Evolutionary conservation across 2,113 vertebrate genomes (phyloP).

Genomic region (Ursus arctos): DNA sequence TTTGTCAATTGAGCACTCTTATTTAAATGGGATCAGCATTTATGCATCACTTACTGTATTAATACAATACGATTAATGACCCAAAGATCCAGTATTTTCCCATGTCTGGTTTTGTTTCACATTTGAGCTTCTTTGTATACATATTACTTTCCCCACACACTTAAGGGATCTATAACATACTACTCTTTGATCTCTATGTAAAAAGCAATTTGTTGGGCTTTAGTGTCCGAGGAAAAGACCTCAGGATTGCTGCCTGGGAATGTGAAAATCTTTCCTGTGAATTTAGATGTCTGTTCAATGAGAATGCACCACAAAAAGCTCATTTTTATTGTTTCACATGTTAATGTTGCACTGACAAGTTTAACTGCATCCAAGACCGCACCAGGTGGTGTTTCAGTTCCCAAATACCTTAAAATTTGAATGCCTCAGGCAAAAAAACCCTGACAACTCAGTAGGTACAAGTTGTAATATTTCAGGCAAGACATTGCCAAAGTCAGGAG

Average conservation of each 20-base stretch:
- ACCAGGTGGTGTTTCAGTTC: conserved; percentile 85
- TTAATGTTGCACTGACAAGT: conserved; percentile 80
- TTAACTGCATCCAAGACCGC: conserved; percentile 76
- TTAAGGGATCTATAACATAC: conserved; percentile 19
- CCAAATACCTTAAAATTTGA: conserved; percentile 81
- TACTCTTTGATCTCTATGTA: not conserved
- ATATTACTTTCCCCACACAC: not conserved
- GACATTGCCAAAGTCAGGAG: conserved; percentile 73
- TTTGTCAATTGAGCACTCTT: not conserved
- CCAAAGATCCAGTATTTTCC: not conserved
- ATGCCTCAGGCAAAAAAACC: conserved; percentile 78
- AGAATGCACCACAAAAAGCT: conserved; percentile 58
- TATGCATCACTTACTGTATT: not conserved
- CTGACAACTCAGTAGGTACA: conserved; percentile 75
- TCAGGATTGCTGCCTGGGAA: not conserved
- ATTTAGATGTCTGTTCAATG: conserved; percentile 60
- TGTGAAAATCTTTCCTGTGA: conserved; percentile 1
- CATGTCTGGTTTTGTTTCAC: not conserved
- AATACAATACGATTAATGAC: not conserved
- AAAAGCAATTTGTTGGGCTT: conserved; percentile 37
- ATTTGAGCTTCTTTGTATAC: conserved; percentile 26
- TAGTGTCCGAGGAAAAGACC: not conserved
- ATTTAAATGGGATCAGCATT: not conserved
- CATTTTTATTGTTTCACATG: conserved; percentile 63
- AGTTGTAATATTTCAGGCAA: conserved; percentile 75